These are phyloP conservation scores for Fukomys damarensis DNA, from an alignment of 2,113 vertebrate species.

Conservation along the genomic window DNA sequence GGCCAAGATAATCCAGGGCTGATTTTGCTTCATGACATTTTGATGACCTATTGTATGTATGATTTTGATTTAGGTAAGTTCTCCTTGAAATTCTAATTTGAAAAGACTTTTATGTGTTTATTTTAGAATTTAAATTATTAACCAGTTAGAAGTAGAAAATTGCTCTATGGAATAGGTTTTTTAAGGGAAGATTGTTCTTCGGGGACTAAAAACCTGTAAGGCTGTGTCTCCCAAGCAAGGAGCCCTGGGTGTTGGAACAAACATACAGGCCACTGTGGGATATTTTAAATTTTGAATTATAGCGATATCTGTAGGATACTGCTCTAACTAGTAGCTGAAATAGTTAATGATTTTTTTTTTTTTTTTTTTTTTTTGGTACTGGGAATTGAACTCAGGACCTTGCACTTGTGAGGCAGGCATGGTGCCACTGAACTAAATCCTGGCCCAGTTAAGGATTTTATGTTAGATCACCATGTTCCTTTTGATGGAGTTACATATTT, in stretches of 20 bases:
- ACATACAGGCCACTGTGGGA: background rate
- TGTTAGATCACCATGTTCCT: background rate
- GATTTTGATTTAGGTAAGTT: conserved; percentile 98
- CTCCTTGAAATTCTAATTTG: conserved; percentile 41
- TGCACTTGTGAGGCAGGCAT: no score
- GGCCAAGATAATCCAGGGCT: conserved; percentile 96
- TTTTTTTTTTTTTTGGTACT: no score
- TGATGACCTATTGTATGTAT: conserved; percentile 99
- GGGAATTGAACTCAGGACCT: no score
- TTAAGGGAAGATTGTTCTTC: background rate
- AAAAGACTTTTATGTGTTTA: conserved; percentile 22
- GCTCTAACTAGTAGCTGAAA: background rate
- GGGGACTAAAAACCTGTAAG: background rate
- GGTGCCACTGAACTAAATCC: no score
- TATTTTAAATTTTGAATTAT: background rate
- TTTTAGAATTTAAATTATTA: conserved; percentile 55
- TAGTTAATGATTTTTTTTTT: conserved; percentile 32
- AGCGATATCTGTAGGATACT: background rate
- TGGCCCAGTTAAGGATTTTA: no score
- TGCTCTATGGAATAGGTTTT: background rate
- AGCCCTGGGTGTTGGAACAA: background rate
- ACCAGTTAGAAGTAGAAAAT: background rate
- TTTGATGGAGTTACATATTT: background rate
- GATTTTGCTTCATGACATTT: conserved; percentile 96
- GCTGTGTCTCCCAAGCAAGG: background rate